Evolutionary conservation across 1,140 invertebrate genomes (phyloP), one percentile per base, ranked within the genome.

Genomic region (Pseudomyrmex flavicornis): DNA sequence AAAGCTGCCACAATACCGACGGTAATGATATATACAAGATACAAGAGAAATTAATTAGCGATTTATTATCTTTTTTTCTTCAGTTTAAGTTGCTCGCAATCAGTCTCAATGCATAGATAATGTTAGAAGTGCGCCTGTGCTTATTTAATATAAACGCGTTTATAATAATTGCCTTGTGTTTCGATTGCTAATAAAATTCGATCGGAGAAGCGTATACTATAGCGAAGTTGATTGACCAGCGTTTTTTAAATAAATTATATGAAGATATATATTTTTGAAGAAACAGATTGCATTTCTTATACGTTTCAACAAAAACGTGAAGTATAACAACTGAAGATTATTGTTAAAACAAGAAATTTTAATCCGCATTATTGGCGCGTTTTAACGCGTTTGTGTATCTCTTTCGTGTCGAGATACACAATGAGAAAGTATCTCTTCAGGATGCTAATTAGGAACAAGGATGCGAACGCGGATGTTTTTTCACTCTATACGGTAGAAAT

Each of bases 371-470:
- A 59, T 66, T 48, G 26, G 54, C 76, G 35, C 17, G 17, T 70
- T 59, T 80, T 66, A 80, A 54, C 66, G n/a, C n/a, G n/a, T n/a
- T n/a, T n/a, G n/a, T n/a, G n/a, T n/a, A 66, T 59, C 54, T 44
- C 76, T 50, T 61, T 68, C 15, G 66, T 52, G 44, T 59, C 76
- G 66, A 58, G 54, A 1, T 80, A 70, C 76, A 80, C 66, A 70
- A 80, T 80, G 66, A 61, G 44, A 80, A 70, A 70, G 76, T 46
- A 72, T 80, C 76, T 66, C 76, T 70, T 66, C 76, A 56, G 65
- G 76, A 54, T 72, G 54, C 65, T 80, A 80, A 80, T 80, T 75
- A 75, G 74, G 70, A 82, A 82, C 48, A 82, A 50, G 70, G 70
- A 26, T 70, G 61, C 70, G 50, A 59, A 82, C 69, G 59, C 17